Evolutionary conservation across 2,888 invertebrate species (phyloP).

Genomic region (Drosophila conformis): DNA sequence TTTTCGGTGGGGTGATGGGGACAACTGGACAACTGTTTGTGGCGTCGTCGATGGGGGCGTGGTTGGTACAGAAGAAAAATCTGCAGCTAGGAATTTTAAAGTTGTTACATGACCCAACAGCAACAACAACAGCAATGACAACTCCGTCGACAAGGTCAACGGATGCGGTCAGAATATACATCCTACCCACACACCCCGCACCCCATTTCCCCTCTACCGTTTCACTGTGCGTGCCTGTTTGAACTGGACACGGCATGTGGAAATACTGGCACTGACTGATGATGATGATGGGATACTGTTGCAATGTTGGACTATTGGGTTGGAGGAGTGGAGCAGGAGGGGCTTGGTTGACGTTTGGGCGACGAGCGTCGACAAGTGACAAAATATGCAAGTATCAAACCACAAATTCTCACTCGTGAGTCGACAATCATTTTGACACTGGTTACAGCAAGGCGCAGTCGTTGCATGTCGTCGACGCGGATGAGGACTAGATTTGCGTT

Average conservation of each 20-base stretch:
- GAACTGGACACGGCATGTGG: conserved; percentile 9
- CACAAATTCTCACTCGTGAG: conserved; percentile 80
- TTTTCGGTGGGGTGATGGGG: neutral
- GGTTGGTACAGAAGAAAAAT: conserved; percentile 46
- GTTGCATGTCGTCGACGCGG: conserved; percentile 17
- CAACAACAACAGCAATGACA: conserved; percentile 41
- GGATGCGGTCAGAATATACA: conserved; percentile 55
- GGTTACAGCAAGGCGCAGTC: conserved; percentile 54
- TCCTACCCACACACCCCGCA: neutral
- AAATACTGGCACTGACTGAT: conserved; percentile 49
- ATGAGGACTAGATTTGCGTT: conserved; percentile 74
- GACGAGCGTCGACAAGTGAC: conserved; percentile 64
- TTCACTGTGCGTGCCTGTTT: conserved; percentile 25
- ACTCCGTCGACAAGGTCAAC: conserved; percentile 61
- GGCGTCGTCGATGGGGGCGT: conserved; percentile 17
- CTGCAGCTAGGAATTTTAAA: conserved; percentile 60
- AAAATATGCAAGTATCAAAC: conserved; percentile 80
- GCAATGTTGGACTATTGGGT: conserved; percentile 14
- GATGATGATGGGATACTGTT: conserved; percentile 8
- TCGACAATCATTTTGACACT: conserved; percentile 81
- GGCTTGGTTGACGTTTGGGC: conserved; percentile 12
- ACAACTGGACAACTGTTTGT: conserved; percentile 36
- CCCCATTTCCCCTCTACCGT: neutral
- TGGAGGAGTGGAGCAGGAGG: neutral
- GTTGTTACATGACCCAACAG: conserved; percentile 56